phyloP scores from a whole-genome alignment of 2,888 invertebrate genomes.

The Hipparchia semele region DNA sequence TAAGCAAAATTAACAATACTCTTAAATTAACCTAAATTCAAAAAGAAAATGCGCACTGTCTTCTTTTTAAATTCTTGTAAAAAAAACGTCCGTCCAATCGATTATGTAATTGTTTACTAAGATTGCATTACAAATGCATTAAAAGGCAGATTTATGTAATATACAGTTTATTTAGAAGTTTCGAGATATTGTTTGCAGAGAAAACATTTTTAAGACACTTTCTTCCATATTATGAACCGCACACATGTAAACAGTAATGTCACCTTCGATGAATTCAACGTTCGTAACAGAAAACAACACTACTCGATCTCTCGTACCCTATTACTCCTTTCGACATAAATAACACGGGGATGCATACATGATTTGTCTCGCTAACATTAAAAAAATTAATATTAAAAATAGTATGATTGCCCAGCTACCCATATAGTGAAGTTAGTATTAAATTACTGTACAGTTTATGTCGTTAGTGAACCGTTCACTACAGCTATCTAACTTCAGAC shows the following conservation, averaged over 20 bases:
- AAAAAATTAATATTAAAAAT: constrained; percentile 73
- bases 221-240: constrained; percentile 42
- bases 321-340: constrained; percentile 54
- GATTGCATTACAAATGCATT: constrained; percentile 66
- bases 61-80: constrained; percentile 41
- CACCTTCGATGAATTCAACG: constrained; percentile 36
- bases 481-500: constrained; percentile 67
- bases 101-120: constrained; percentile 51
- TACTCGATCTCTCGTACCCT: constrained; percentile 56
- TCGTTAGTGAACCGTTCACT: constrained; percentile 69
- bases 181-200: constrained; percentile 53
- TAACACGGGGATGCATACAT: constrained; percentile 67
- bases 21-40: constrained; percentile 66
- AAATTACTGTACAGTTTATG: constrained; percentile 75
- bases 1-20: constrained; percentile 75
- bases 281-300: constrained; percentile 46
- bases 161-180: constrained; percentile 65
- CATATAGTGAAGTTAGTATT: constrained; percentile 79
- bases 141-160: constrained; percentile 73
- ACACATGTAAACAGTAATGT: constrained; percentile 42
- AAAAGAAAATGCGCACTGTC: constrained; percentile 73
- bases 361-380: constrained; percentile 62
- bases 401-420: constrained; percentile 82
- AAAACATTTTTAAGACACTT: constrained; percentile 44
- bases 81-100: constrained; percentile 37